Evolutionary conservation across 2,797 vertebrate genomes (phyloP).

Genomic region (Peromyscus eremicus): DNA sequence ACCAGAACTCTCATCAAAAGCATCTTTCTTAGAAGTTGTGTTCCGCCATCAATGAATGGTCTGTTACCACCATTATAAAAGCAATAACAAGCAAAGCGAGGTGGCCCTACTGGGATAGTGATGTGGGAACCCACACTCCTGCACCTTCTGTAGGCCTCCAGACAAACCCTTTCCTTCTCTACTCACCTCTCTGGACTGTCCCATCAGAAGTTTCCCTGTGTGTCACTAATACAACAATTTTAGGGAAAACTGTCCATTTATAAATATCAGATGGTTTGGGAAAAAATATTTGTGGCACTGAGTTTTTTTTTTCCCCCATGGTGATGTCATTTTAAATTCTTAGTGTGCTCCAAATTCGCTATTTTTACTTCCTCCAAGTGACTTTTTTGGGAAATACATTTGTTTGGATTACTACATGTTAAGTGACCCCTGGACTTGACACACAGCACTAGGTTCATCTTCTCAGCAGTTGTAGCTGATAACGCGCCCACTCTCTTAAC

Average conservation of each 20-base stretch:
- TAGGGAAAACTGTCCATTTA: slow-evolving; percentile 84
- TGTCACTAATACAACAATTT: slow-evolving; percentile 79
- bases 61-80: neutral
- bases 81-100: neutral
- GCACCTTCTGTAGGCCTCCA: neutral
- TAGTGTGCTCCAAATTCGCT: slow-evolving; percentile 90
- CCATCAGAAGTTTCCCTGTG: slow-evolving; percentile 82
- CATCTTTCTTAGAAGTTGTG: neutral
- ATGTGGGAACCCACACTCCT: neutral
- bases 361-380: slow-evolving; percentile 91
- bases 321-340: slow-evolving; percentile 92
- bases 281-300: slow-evolving; percentile 85
- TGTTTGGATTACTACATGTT: slow-evolving; percentile 89
- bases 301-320: slow-evolving; percentile 82
- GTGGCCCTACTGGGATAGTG: neutral
- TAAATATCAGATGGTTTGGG: slow-evolving; percentile 85
- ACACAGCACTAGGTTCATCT: slow-evolving; percentile 65
- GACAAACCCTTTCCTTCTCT: slow-evolving; percentile 57
- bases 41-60: neutral
- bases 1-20: neutral
- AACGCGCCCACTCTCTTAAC: neutral
- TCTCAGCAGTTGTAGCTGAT: neutral
- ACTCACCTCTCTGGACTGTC: slow-evolving; percentile 87
- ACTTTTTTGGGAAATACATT: slow-evolving; percentile 90
- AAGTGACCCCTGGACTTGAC: slow-evolving; percentile 83